Conservation (phyloP, 2,797 vertebrate genomes). For the Tauraco hartlaubi region DNA sequence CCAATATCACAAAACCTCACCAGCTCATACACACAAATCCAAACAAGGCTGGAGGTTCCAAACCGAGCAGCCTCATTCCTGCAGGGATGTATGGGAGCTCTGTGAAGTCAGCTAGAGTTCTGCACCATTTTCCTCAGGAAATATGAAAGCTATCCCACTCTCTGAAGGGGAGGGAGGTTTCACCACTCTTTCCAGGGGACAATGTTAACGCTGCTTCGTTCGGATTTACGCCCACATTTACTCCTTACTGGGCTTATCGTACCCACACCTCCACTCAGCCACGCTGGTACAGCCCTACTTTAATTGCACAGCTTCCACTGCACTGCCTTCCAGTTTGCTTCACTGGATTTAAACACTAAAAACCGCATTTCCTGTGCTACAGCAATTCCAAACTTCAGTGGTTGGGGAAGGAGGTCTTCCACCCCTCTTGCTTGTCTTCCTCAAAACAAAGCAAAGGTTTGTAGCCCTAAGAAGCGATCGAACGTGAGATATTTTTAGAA, state of each 20-base stretch:
- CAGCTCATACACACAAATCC: not conserved
- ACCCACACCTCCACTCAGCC: not conserved
- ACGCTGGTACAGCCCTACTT: not conserved
- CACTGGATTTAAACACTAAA: not conserved
- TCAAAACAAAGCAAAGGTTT: not conserved
- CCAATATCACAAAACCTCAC: not conserved
- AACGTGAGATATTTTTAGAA: not conserved
- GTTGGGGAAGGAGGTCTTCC: not conserved
- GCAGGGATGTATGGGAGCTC: accelerated
- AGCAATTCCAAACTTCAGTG: accelerated
- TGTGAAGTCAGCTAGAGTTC: not conserved
- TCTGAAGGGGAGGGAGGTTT: not conserved
- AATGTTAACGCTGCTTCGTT: not conserved
- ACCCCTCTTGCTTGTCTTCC: not conserved
- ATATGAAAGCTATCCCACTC: accelerated
- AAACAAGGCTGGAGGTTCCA: not conserved
- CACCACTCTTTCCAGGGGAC: not conserved
- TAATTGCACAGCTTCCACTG: not conserved
- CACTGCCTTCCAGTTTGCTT: not conserved
- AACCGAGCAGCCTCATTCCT: not conserved
- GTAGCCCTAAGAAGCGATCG: not conserved
- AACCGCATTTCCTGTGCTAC: accelerated
- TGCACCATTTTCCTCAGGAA: not conserved
- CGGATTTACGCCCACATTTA: not conserved
- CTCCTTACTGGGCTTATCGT: not conserved